Evolutionary conservation across 1,140 invertebrate genomes (phyloP).

Genomic region (Sarcophaga bullata): DNA sequence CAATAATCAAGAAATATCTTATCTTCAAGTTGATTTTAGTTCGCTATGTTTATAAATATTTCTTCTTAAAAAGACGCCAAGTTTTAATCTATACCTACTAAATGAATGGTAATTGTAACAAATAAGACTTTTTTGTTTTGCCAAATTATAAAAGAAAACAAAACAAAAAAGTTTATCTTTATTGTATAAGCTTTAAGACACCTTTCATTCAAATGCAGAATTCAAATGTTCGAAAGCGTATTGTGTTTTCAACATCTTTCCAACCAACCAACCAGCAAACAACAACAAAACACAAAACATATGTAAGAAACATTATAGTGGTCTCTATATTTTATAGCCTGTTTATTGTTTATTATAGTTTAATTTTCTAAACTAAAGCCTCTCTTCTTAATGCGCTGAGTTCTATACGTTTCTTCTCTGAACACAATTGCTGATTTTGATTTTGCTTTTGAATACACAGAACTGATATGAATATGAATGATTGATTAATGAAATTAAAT

Average conservation of each 20-base stretch:
- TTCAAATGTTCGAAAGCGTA: not conserved
- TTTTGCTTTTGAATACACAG: slow-evolving; percentile 26
- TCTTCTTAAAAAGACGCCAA: slow-evolving; percentile 31
- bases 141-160: not conserved
- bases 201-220: not conserved
- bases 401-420: slow-evolving; percentile 6
- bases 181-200: slow-evolving; percentile 31
- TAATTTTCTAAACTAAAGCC: slow-evolving; percentile 21
- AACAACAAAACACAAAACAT: too few species aligned
- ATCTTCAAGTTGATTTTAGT: slow-evolving; percentile 9
- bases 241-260: not conserved
- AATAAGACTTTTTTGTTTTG: too few species aligned
- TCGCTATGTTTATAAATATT: slow-evolving; percentile 26
- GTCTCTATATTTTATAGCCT: not conserved
- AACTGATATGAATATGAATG: slow-evolving; percentile 26
- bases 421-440: not conserved
- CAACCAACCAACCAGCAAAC: too few species aligned
- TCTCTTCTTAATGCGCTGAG: not conserved
- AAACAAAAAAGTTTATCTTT: not conserved
- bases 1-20: slow-evolving; percentile 7
- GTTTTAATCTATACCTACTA: slow-evolving; percentile 25
- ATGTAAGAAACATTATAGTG: too few species aligned
- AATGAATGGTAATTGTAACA: not conserved
- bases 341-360: slow-evolving; percentile 16
- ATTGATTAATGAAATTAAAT: slow-evolving; percentile 8